Conservation (phyloP, 2,888 invertebrate genomes). For the Allacma fusca region DNA sequence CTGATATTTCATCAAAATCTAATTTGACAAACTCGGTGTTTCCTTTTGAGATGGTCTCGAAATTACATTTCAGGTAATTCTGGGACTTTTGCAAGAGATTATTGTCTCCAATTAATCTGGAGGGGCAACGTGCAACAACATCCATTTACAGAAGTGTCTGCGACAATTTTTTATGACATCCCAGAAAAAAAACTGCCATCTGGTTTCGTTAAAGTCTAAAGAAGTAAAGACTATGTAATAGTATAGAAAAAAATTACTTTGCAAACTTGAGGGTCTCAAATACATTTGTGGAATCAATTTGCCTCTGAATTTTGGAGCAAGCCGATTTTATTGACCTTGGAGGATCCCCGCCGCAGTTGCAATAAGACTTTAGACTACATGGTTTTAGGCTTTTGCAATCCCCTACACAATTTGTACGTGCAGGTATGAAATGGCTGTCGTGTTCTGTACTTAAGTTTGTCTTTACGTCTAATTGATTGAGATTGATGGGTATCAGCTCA, state of each 20-base stretch:
- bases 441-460: too few species aligned
- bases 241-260: constrained; percentile 65
- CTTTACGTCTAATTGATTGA: too few species aligned
- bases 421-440: too few species aligned
- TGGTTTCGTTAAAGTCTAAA: too few species aligned
- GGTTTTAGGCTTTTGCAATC: too few species aligned
- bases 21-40: constrained; percentile 79
- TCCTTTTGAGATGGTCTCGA: constrained; percentile 73
- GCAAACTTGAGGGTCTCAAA: constrained; percentile 86
- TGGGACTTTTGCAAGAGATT: constrained; percentile 75
- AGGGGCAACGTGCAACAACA: neutral
- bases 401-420: too few species aligned
- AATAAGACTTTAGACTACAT: neutral
- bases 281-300: constrained; percentile 79
- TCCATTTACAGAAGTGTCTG: too few species aligned
- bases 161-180: too few species aligned
- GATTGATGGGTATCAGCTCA: too few species aligned
- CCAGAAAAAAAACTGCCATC: too few species aligned
- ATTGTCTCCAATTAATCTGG: constrained; percentile 71
- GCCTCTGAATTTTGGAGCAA: constrained; percentile 67
- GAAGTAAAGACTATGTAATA: too few species aligned
- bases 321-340: neutral
- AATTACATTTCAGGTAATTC: constrained; percentile 78
- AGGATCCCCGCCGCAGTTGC: neutral
- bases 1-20: constrained; percentile 76